Percentiles rank a stretch among this genome's conserved stretches.
Evolutionary conservation across 2,113 vertebrate genomes (phyloP).

Genomic region (Centrocercus urophasianus): DNA sequence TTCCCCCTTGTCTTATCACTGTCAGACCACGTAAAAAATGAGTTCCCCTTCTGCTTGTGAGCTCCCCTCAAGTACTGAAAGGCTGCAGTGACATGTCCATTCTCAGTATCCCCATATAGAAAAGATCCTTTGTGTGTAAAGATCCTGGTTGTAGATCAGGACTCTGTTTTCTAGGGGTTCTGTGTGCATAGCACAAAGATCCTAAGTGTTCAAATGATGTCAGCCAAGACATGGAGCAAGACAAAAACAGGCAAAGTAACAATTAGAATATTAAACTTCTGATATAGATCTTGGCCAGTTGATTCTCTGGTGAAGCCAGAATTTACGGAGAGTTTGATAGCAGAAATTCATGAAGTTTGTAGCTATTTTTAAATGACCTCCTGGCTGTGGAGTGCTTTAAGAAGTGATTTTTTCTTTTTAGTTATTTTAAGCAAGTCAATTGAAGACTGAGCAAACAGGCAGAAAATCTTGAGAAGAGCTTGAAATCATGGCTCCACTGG

Average conservation of each 20-base stretch:
- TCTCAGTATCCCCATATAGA: neutral
- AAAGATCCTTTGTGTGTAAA: neutral
- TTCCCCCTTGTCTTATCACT: too few species aligned
- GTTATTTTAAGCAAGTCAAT: neutral
- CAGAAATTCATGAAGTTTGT: neutral
- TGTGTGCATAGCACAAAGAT: neutral
- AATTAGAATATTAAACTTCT: neutral
- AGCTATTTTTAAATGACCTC: constrained; percentile 10
- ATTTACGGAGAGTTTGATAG: neutral
- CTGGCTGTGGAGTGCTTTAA: neutral
- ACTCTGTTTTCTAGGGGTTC: neutral
- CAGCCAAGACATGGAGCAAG: neutral
- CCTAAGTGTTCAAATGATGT: accelerated
- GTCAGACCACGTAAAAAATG: too few species aligned
- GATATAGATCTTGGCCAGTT: neutral
- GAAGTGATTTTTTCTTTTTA: neutral
- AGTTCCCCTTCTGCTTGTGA: too few species aligned
- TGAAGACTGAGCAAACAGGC: neutral
- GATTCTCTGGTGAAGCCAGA: neutral
- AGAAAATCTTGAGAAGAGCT: neutral
- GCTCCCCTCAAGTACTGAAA: too few species aligned
- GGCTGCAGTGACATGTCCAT: neutral
- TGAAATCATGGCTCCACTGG: neutral
- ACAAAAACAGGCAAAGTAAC: neutral
- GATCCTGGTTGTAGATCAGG: neutral